Evolutionary conservation across 2,888 invertebrate genomes (phyloP).

Genomic region (Melipona beecheii): DNA sequence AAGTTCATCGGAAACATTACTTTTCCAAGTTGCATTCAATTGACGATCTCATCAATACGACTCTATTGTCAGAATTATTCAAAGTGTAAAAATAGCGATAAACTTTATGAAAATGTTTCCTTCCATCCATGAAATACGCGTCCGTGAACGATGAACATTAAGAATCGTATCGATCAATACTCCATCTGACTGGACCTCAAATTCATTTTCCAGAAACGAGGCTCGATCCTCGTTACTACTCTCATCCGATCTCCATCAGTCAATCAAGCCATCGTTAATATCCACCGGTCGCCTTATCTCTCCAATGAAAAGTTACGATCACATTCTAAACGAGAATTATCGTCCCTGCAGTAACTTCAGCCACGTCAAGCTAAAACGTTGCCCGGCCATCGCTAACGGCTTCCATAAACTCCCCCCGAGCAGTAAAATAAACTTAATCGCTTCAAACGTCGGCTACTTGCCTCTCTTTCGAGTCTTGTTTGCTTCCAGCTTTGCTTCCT

Average conservation of each 20-base stretch:
- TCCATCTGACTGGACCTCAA: not conserved
- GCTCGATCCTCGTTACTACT: not conserved
- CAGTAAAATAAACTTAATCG: constrained; percentile 1
- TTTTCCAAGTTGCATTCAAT: not conserved
- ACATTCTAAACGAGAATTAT: not conserved
- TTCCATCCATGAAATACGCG: not conserved
- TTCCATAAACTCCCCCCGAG: not conserved
- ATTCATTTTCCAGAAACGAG: not conserved
- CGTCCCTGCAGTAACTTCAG: not conserved
- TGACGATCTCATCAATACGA: not conserved
- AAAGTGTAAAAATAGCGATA: not conserved
- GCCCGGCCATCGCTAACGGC: not conserved
- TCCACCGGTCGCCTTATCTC: too few relatives aligned
- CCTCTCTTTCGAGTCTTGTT: not conserved
- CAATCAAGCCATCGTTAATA: not conserved
- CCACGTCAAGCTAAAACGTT: not conserved
- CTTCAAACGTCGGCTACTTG: not conserved
- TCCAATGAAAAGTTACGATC: constrained; percentile 10
- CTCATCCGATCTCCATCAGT: not conserved
- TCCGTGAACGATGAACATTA: not conserved
- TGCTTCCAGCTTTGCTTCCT: not conserved
- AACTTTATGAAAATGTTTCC: not conserved
- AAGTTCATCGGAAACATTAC: not conserved
- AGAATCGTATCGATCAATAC: not conserved
- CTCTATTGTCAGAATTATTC: not conserved